Evolutionary conservation across 2,113 vertebrate species (phyloP), one percentile per base, ranked within the genome.

Genomic region (Rhinogobius similis): DNA sequence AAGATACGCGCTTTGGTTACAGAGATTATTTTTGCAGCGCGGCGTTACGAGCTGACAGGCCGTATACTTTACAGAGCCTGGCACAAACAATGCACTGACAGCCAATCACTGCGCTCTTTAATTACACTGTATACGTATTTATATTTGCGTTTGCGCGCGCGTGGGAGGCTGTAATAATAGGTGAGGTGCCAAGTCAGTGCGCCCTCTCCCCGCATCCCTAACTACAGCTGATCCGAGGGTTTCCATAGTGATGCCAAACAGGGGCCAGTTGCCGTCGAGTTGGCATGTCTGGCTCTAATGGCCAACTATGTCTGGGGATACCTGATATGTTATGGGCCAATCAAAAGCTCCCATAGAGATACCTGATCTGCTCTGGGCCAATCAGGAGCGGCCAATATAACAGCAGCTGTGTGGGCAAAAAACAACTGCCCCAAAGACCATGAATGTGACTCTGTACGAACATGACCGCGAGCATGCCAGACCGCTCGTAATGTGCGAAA

Each of bases 311-410:
- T 69, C 69, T 75, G 86, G 13, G 72, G 86, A 81, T 70, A 91
- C 77, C 86, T 84, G 88, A 91, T 82, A 82, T 70, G 26, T 63
- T 26, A 0, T 7, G 20, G 23, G 65, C 85, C 88, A 86, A 86
- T 89, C 65, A 23, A 29, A 50, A 2, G 20, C 48, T 58, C 71
- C 26, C 48, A 24, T 29, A 56, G 1, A 69, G 86, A 83, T 82
- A 88, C 86, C 82, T 81, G 85, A 89, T 89, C 83, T 62, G 44
- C 75, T 62, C 76, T 10, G 52, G 82, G 82, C 87, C 85, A 88
- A 88, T 82, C 64, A 82, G 63, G 84, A 18, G 18, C 68, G 64
- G 64, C 72, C 67, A 7, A 72, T 70, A 53, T 84, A 77, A 81
- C 10, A 73, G 65, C 86, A 85, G 82, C 81, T 84, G 83, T n/a